Evolutionary conservation across 1,140 invertebrate species (phyloP), one percentile per base, ranked within the genome.

Genomic region (Helicorthomorpha holstii): DNA sequence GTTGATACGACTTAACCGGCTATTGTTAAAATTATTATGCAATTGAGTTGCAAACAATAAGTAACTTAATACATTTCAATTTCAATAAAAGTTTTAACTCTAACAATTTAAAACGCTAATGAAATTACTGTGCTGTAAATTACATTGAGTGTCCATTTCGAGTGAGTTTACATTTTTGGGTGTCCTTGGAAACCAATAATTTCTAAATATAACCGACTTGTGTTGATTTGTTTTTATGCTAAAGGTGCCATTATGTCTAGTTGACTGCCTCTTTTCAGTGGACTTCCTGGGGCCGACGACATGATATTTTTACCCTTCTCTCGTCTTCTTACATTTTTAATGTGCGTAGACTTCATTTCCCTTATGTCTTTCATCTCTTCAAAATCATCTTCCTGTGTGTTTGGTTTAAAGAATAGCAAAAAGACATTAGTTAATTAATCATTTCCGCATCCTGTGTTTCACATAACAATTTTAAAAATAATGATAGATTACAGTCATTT

Each of bases 321-420:
- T 10, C 58, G 50, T 1, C 63, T 50, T 14, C 57, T 51, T 23
- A 64, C 57, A 45, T 60, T 63, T 27, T 60, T 59, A 50, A 60
- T 57, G 61, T 91, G 87, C 12, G 82, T 79, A 57, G 83, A 75
- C 65, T 89, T 88, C 79, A 89, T 87, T 68, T 91, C 87, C 50
- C 88, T 68, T 50, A 92, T 85, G 68, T 89, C 85, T 62, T 89
- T 89, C 83, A 91, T 90, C 69, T 92, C 85, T 68, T 89, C 83
- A 60, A 86, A 86, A 57, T 90, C 85, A 64, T 87, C 83, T 56
- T 88, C 85, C 85, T 91, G 60, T 4, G 21, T 7, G 44, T 10
- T 41, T 41, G 38, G 38, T 41, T 41, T 41, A 19, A 12, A 41
- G 12, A 41, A 12, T 41, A 41, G 12, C 12, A 19, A 41, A 12